Percentiles rank a stretch among this genome's conserved stretches.
Evolutionary conservation across 2,797 vertebrate genomes (phyloP).

Genomic region (Tapirus indicus): DNA sequence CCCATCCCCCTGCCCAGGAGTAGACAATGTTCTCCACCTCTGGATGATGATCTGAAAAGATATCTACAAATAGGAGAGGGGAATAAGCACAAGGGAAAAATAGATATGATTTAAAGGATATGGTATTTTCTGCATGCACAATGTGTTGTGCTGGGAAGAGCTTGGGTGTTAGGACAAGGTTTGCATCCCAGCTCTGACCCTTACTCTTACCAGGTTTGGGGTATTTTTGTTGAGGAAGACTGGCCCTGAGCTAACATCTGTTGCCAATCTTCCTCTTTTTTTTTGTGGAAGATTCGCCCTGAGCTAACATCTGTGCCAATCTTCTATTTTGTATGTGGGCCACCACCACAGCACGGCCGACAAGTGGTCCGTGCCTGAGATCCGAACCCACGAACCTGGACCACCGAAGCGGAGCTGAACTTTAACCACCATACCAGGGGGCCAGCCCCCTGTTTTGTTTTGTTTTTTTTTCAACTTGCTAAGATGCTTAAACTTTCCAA

Average conservation of each 20-base stretch:
- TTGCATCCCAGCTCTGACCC: not conserved
- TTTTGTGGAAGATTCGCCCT: too few species aligned
- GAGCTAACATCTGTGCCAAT: too few species aligned
- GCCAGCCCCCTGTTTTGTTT: not conserved
- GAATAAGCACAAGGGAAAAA: not conserved
- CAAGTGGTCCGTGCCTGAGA: too few species aligned
- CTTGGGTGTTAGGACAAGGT: not conserved
- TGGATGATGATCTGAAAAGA: slow-evolving; percentile 51
- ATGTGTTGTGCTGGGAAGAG: not conserved
- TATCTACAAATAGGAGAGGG: not conserved
- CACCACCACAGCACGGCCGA: too few species aligned
- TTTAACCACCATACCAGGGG: too few species aligned
- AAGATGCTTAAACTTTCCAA: not conserved
- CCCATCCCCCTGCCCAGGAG: not conserved
- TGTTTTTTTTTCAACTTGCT: not conserved
- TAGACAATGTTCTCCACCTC: not conserved
- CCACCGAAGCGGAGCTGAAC: too few species aligned
- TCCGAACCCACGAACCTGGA: too few species aligned
- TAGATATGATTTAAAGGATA: not conserved
- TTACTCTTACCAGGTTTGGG: not conserved
- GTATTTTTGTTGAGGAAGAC: too few species aligned
- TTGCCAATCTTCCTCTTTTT: too few species aligned
- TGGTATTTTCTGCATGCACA: not conserved
- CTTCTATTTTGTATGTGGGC: too few species aligned
- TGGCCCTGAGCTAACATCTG: too few species aligned